Conservation (phyloP, 2,797 vertebrate species). For the Heterohyrax brucei region DNA sequence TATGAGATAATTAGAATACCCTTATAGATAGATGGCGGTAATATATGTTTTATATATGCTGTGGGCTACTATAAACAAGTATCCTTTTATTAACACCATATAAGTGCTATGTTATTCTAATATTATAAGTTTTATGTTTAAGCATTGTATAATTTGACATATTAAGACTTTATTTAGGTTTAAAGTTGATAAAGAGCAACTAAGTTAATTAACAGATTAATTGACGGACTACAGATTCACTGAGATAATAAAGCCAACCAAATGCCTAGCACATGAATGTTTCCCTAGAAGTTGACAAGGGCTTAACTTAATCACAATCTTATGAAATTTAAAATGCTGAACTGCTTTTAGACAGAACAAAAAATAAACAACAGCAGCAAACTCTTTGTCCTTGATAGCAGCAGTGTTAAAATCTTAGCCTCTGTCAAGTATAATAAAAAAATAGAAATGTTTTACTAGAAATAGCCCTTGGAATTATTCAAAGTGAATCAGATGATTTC, state of each 20-base stretch:
- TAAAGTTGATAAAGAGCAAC: slow-evolving; percentile 32
- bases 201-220: slow-evolving; percentile 71
- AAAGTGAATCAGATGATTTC: background rate
- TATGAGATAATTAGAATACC: background rate
- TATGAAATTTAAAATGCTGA: slow-evolving; percentile 48
- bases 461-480: background rate
- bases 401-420: background rate
- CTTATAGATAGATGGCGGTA: background rate
- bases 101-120: background rate
- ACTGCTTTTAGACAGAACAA: background rate
- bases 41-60: background rate
- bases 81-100: background rate
- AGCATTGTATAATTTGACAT: background rate
- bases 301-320: slow-evolving; percentile 57
- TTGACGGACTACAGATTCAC: slow-evolving; percentile 36
- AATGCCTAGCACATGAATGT: slow-evolving; percentile 60
- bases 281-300: slow-evolving; percentile 44
- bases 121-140: slow-evolving; percentile 27
- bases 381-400: background rate
- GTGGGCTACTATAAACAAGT: background rate
- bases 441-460: slow-evolving; percentile 9
- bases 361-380: slow-evolving; percentile 43
- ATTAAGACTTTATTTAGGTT: background rate
- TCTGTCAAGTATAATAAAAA: background rate
- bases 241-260: slow-evolving; percentile 69